Percentiles rank a stretch among this genome's conserved stretches.
phyloP scores from a whole-genome alignment of 1,140 invertebrate species.

The Euschistus heros region DNA sequence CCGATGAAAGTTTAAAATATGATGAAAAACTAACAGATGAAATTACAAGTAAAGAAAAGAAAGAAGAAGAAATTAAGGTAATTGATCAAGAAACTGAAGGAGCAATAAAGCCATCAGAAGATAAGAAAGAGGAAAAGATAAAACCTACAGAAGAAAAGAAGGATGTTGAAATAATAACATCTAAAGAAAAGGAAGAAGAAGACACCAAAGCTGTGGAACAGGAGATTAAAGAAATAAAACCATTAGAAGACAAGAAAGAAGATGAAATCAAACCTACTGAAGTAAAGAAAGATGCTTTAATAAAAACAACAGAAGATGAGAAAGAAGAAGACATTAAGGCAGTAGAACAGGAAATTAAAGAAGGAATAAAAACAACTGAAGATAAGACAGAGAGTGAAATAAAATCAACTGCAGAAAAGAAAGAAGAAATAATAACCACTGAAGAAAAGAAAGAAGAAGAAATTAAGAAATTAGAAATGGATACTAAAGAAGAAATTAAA shows the following conservation, averaged over 20 bases:
- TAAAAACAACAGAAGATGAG: background rate
- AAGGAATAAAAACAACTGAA: background rate
- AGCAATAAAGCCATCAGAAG: background rate
- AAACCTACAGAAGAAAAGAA: background rate
- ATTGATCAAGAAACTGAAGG: background rate
- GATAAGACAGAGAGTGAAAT: background rate
- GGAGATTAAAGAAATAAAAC: background rate
- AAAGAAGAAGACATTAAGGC: background rate
- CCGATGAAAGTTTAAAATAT: constrained; percentile 26
- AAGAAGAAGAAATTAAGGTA: background rate
- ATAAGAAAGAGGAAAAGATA: background rate
- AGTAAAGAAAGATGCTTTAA: background rate
- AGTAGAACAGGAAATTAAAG: background rate
- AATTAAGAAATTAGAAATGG: background rate
- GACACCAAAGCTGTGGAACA: background rate
- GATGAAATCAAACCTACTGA: background rate
- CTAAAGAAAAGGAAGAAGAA: background rate
- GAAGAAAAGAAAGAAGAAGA: background rate
- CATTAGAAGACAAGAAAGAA: background rate
- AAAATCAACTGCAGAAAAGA: background rate
- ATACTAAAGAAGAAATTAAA: background rate
- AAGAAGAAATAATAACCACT: background rate
- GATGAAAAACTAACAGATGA: constrained; percentile 2
- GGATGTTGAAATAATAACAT: background rate
- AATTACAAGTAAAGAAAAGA: background rate